phyloP scores from a whole-genome alignment of 1,140 invertebrate genomes.

The Littorina saxatilis region DNA sequence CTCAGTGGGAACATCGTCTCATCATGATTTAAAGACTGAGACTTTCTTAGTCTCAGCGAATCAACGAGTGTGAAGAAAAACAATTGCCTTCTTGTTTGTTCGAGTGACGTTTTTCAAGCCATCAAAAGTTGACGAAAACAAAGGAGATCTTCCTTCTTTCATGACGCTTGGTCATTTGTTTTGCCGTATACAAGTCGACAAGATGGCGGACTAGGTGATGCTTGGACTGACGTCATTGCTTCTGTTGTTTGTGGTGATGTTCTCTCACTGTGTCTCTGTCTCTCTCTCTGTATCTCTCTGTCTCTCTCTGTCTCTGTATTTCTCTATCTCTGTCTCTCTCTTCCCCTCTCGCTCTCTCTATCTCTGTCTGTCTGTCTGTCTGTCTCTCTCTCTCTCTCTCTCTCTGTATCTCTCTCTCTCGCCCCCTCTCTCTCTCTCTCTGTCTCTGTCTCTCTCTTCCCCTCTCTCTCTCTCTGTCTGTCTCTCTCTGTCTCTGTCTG shows the following conservation, averaged over 20 bases:
- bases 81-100: no score
- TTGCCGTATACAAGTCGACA: no score
- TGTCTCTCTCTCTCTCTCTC: constrained; percentile 5
- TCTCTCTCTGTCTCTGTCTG: not conserved
- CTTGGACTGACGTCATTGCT: no score
- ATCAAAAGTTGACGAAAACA: no score
- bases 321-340: not conserved
- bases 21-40: no score
- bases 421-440: not conserved
- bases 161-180: no score
- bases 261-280: not conserved
- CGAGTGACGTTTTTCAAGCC: no score
- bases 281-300: not conserved
- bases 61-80: no score
- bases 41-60: no score
- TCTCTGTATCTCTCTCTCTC: not conserved
- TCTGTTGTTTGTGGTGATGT: not conserved
- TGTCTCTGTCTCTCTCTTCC: not conserved
- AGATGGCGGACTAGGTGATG: no score
- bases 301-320: not conserved
- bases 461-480: not conserved
- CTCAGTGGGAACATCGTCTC: no score
- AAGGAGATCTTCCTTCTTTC: no score
- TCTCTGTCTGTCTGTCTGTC: not conserved
- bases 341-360: not conserved